Conservation (phyloP, 2,113 vertebrate genomes). For the Pyrgilauda ruficollis region DNA sequence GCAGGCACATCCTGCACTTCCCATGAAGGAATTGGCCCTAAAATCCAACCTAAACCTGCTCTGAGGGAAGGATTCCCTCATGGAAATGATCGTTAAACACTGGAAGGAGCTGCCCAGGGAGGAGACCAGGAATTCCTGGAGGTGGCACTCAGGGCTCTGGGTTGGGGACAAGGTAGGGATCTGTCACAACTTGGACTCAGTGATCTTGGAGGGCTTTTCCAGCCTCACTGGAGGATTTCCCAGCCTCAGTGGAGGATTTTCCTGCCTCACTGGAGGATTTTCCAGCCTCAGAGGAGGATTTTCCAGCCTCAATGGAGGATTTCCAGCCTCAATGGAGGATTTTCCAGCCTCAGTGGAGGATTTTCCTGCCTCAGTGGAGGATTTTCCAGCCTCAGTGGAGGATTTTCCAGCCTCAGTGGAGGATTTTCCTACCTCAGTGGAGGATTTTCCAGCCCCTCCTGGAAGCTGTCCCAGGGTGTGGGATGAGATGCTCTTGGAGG, state of each 20-base stretch:
- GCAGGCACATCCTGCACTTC: neutral
- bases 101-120: neutral
- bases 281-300: too few species aligned
- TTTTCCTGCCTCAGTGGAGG: accelerated
- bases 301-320: accelerated
- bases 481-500: neutral
- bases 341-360: too few species aligned
- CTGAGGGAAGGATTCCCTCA: accelerated
- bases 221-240: too few species aligned
- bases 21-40: neutral
- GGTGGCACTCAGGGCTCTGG: neutral
- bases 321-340: neutral
- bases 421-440: too few species aligned
- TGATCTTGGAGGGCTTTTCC: neutral
- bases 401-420: accelerated
- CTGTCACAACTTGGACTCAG: accelerated
- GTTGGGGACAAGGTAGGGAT: neutral
- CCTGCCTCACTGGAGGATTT: neutral
- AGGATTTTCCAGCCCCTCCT: neutral
- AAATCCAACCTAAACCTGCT: neutral
- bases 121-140: accelerated
- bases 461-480: neutral
- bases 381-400: accelerated
- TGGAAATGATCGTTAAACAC: accelerated
- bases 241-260: accelerated